Base-by-base conservation (phyloP, 2,113 vertebrate species). In the Scopus umbretta region DNA sequence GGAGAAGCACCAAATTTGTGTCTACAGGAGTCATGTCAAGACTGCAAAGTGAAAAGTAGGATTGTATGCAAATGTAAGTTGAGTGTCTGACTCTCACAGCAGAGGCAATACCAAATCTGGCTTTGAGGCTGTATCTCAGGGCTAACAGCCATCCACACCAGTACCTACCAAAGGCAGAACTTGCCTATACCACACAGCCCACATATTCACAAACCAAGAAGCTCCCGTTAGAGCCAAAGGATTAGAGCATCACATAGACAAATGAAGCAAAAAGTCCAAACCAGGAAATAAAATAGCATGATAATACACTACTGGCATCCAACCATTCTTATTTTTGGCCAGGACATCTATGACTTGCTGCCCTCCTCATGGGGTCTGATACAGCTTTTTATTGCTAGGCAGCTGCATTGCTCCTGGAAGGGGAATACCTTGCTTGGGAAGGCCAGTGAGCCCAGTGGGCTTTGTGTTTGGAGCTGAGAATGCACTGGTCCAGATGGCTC, bases 11-110 rank as follows among this genome's bases (percentile, higher is more conserved):
- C 1, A 2, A 26, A 59, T 23, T 29, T 53, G 29, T 4, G 13
- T 21, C 19, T 80, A 19, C 4, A 7, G 27, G 13, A 65, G 20
- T 22, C 1, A 0, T 25, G 61, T 16, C 5, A 8, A 53, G 25
- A 53, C 70, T 42, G 38, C 17, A 59, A 52, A 75, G 61, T 10
- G 27, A 56, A n/a, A 62, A 43, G 56, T 18, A 25, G 63, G 29
- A 17, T 75, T 40, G 20, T n/a, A 40, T 70, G 38, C 23, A 58
- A 58, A 25, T 23, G 21, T 23, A 66, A 72, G 40, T 11, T 30
- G 9, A 73, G 47, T 25, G 25, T 47, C 42, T 40, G 36, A 50
- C 36, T 74, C 34, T 75, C 53, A 68, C 53, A 56, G 55, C 26
- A 74, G 36, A 85, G 16, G 13, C 5, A 3, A 68, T 4, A 38